Percentiles rank a stretch among this genome's conserved stretches.
phyloP scores from a whole-genome alignment of 2,113 vertebrate genomes.

The Oophaga pumilio region DNA sequence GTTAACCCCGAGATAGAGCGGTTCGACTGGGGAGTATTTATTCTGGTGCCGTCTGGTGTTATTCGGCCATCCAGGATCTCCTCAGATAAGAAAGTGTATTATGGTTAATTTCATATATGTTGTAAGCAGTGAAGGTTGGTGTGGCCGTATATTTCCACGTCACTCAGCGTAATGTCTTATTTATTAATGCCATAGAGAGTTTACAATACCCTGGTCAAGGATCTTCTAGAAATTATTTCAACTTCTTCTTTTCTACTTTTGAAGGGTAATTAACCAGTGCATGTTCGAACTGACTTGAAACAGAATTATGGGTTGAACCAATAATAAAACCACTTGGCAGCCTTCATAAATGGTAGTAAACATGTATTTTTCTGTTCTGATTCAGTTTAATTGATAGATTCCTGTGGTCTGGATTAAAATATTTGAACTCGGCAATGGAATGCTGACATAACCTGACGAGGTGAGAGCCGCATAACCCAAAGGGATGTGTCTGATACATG shows the following conservation, averaged over 20 bases:
- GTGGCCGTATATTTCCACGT: too few relatives aligned
- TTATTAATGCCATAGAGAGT: too few relatives aligned
- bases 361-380: neutral
- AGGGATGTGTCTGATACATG: neutral
- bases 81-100: too few relatives aligned
- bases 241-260: neutral
- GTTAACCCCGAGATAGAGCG: too few relatives aligned
- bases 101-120: too few relatives aligned
- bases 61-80: too few relatives aligned
- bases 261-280: neutral
- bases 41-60: too few relatives aligned
- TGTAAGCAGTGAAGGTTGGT: too few relatives aligned
- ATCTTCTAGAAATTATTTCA: neutral
- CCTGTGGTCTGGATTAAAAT: conserved; percentile 26
- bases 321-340: conserved; percentile 24
- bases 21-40: too few relatives aligned
- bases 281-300: neutral
- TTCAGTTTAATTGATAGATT: conserved; percentile 4
- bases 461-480: neutral
- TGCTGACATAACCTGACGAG: conserved; percentile 1
- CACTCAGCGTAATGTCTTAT: too few relatives aligned
- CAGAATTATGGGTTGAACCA: neutral
- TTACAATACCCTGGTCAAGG: too few relatives aligned
- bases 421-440: neutral
- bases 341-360: neutral